Percentiles rank a stretch among this genome's conserved stretches.
Conservation (phyloP, 2,888 invertebrate genomes). For the Kuschelorhynchus macadamiae region DNA sequence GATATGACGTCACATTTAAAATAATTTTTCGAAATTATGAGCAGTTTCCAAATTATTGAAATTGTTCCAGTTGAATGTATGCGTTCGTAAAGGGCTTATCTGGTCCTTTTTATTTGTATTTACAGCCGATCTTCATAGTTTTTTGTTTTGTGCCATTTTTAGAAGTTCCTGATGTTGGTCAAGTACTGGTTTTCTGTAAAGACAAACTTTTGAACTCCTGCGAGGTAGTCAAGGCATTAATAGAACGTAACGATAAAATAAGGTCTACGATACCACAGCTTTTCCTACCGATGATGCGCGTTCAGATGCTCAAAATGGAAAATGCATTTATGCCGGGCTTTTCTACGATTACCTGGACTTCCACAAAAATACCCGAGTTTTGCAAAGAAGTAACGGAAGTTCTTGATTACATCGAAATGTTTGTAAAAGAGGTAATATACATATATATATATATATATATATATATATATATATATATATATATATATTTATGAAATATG, state of each 20-base stretch:
- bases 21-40: too few relatives aligned
- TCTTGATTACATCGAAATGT: conserved; percentile 76
- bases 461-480: too few relatives aligned
- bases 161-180: conserved; percentile 83
- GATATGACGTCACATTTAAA: too few relatives aligned
- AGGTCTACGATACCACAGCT: conserved; percentile 75
- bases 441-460: not conserved
- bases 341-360: conserved; percentile 86
- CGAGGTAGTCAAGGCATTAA: conserved; percentile 75
- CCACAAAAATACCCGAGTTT: conserved; percentile 78
- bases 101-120: too few relatives aligned
- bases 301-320: conserved; percentile 78
- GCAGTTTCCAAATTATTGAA: too few relatives aligned
- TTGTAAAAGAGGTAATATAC: conserved; percentile 74
- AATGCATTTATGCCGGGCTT: conserved; percentile 82
- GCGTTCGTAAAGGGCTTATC: too few relatives aligned
- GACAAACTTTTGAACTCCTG: conserved; percentile 77
- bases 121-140: too few relatives aligned
- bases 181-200: conserved; percentile 81
- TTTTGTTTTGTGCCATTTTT: too few relatives aligned
- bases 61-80: too few relatives aligned
- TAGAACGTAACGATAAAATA: conserved; percentile 76
- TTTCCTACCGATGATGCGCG: conserved; percentile 79
- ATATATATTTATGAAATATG: too few relatives aligned
- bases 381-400: conserved; percentile 72